These are phyloP conservation scores for Malacoctenus gilli DNA, from an alignment of 2,797 vertebrate species.

Conservation along the genomic window DNA sequence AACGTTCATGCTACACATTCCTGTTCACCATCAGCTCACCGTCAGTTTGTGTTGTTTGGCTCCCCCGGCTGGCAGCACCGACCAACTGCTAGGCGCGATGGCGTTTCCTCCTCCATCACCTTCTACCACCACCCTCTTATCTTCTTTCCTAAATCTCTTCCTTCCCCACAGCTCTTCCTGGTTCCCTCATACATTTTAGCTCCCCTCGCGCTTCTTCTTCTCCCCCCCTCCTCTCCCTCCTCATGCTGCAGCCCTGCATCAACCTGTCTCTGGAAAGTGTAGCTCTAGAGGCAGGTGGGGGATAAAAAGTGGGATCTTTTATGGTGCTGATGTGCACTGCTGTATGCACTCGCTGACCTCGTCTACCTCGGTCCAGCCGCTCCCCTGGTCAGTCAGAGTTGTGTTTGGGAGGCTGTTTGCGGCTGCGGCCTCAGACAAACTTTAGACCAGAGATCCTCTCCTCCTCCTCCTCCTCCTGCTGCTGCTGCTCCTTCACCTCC, in stretches of 20 bases:
- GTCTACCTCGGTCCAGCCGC: conserved; percentile 1
- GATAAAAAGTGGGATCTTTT: conserved; percentile 50
- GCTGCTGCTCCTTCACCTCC: conserved; percentile 24
- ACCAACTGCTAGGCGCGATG: background rate
- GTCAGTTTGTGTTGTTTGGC: conserved; percentile 25
- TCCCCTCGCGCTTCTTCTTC: background rate
- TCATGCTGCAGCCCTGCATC: conserved; percentile 31
- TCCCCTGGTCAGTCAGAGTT: conserved; percentile 19
- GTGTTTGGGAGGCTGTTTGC: conserved; percentile 24
- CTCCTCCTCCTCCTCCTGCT: background rate
- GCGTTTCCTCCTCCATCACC: background rate
- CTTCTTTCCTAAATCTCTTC: conserved; percentile 2
- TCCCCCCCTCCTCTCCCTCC: background rate
- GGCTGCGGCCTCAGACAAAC: conserved; percentile 22
- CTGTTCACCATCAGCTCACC: background rate
- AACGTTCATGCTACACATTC: background rate
- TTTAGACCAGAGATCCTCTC: conserved; percentile 21
- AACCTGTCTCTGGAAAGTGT: conserved; percentile 20
- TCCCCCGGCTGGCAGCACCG: conserved; percentile 38
- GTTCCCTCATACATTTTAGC: conserved; percentile 1
- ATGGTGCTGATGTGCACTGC: conserved; percentile 40
- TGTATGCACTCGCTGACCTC: conserved; percentile 29
- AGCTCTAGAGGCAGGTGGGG: background rate
- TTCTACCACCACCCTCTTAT: background rate
- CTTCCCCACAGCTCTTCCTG: background rate